phyloP scores from a whole-genome alignment of 2,888 invertebrate genomes.

The Busseola fusca region DNA sequence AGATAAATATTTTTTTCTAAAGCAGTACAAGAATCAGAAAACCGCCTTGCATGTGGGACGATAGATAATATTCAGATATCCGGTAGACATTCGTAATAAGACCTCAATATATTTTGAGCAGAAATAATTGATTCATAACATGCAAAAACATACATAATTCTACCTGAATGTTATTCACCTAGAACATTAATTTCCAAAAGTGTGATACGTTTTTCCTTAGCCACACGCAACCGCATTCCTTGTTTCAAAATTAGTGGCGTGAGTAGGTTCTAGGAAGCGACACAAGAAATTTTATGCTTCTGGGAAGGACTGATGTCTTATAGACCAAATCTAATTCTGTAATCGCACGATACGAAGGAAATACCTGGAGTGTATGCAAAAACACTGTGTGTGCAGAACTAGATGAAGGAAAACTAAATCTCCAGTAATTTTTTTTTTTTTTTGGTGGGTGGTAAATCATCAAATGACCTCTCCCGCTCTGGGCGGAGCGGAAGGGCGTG shows the following conservation, averaged over 20 bases:
- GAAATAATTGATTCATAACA: constrained; percentile 36
- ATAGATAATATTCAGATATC: neutral
- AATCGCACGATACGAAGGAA: constrained; percentile 54
- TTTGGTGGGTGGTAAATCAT: too few species aligned
- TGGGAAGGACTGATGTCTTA: constrained; percentile 62
- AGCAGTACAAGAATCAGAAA: neutral
- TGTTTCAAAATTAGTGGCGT: constrained; percentile 60
- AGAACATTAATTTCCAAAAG: constrained; percentile 39
- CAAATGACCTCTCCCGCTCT: too few species aligned
- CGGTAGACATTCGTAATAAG: neutral
- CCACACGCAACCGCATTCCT: constrained; percentile 60
- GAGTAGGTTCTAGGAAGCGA: constrained; percentile 65
- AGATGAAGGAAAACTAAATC: neutral
- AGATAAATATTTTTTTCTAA: neutral
- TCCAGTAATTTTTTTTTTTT: too few species aligned
- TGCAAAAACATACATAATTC: constrained; percentile 34
- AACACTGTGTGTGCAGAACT: constrained; percentile 26
- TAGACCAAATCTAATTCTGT: constrained; percentile 57
- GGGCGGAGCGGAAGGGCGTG: too few species aligned
- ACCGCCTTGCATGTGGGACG: neutral
- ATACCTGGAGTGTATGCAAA: constrained; percentile 51
- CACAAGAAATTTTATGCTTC: constrained; percentile 62
- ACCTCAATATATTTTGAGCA: constrained; percentile 19
- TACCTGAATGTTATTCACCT: constrained; percentile 19
- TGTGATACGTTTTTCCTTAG: constrained; percentile 49